phyloP scores from a whole-genome alignment of 2,888 invertebrate species.

The Clostera curtula region DNA sequence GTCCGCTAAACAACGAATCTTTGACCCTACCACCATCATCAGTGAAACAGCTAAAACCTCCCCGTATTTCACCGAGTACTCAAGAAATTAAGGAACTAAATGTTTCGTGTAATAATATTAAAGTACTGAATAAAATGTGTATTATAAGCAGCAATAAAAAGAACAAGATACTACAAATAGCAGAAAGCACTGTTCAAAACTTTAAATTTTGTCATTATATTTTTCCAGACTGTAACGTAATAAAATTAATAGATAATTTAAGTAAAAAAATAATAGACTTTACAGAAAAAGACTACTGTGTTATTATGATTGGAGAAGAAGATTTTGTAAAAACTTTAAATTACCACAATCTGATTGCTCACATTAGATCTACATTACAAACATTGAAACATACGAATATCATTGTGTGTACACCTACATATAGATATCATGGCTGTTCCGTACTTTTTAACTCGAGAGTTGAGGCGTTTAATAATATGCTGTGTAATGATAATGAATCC shows the following conservation, averaged over 20 bases:
- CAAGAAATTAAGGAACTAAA: not conserved
- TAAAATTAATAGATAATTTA: not conserved
- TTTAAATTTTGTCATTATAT: slow-evolving; percentile 1
- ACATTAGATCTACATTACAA: slow-evolving; percentile 1
- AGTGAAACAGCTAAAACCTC: not conserved
- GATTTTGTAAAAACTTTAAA: slow-evolving; percentile 1
- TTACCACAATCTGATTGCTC: slow-evolving; percentile 1
- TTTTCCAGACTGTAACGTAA: not conserved
- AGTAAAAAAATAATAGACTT: not conserved
- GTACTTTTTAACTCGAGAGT: slow-evolving; percentile 2
- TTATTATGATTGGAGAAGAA: slow-evolving; percentile 1
- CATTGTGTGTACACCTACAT: slow-evolving; percentile 4
- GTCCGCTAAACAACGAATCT: too few relatives aligned
- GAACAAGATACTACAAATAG: slow-evolving; percentile 1
- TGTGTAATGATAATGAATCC: too few relatives aligned
- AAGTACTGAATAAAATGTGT: not conserved
- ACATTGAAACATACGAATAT: slow-evolving; percentile 2
- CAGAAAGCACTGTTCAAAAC: not conserved
- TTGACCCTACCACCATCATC: too few relatives aligned
- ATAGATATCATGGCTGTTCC: not conserved
- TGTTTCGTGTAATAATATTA: not conserved
- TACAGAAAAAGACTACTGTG: slow-evolving; percentile 2
- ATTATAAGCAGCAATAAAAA: slow-evolving; percentile 3
- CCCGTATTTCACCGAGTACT: not conserved
- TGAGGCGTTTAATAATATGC: slow-evolving; percentile 1